Evolutionary conservation across 2,797 vertebrate species (phyloP).

Genomic region (Sylvia borin): DNA sequence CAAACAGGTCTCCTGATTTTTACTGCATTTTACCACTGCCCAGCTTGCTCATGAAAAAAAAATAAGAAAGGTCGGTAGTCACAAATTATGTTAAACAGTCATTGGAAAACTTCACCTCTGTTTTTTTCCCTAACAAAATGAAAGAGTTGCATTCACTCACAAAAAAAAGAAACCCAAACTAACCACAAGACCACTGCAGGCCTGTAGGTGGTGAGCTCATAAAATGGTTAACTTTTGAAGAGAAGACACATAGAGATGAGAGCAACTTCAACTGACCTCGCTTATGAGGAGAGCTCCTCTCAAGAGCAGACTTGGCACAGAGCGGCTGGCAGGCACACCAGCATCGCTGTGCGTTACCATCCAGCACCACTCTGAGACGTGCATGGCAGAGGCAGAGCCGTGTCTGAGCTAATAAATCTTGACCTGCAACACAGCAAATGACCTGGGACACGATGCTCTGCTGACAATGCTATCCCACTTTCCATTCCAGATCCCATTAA

Average conservation of each 20-base stretch:
- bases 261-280: not conserved
- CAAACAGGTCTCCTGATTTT: not conserved
- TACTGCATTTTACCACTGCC: not conserved
- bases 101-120: not conserved
- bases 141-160: not conserved
- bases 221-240: not conserved
- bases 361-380: fast-evolving
- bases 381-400: not conserved
- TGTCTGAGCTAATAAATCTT: not conserved
- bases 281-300: not conserved
- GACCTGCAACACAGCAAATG: not conserved
- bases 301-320: not conserved
- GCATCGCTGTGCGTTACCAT: fast-evolving
- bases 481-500: not conserved
- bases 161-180: not conserved
- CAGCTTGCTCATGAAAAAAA: not conserved
- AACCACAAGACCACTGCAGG: not conserved
- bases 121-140: not conserved
- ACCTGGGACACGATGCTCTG: not conserved
- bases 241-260: not conserved
- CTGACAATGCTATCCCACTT: not conserved
- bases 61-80: not conserved
- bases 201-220: not conserved
- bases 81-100: not conserved
- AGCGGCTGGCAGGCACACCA: fast-evolving